These are phyloP conservation scores for Panopea generosa DNA, from an alignment of 2,888 invertebrate species.

Conservation along the genomic window DNA sequence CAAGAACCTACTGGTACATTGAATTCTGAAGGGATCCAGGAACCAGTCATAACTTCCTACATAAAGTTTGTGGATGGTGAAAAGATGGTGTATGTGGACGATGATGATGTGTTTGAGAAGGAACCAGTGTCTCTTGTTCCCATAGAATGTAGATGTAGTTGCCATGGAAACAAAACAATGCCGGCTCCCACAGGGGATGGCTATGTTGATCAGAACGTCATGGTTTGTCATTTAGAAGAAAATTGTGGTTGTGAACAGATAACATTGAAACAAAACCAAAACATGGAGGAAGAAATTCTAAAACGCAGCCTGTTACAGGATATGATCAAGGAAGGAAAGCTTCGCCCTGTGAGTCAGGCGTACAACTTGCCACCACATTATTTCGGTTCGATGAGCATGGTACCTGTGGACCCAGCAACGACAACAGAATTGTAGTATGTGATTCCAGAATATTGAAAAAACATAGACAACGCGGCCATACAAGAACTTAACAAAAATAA, in stretches of 20 bases:
- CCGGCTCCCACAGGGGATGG: constrained; percentile 30
- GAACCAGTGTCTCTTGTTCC: background rate
- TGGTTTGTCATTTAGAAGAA: constrained; percentile 20
- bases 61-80: constrained; percentile 41
- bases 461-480: no score
- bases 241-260: constrained; percentile 32
- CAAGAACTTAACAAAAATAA: no score
- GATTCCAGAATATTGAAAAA: no score
- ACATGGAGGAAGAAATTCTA: no score
- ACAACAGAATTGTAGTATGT: constrained; percentile 54
- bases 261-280: background rate
- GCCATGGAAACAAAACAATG: constrained; percentile 18
- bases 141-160: constrained; percentile 26
- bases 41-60: constrained; percentile 43
- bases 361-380: constrained; percentile 66
- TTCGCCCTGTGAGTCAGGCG: constrained; percentile 56
- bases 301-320: no score
- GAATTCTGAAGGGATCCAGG: background rate
- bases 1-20: background rate
- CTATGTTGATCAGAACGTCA: constrained; percentile 42
- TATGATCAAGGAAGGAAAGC: background rate
- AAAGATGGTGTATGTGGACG: constrained; percentile 8
- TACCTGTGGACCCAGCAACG: constrained; percentile 48
- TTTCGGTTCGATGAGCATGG: constrained; percentile 61
- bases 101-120: background rate